These are phyloP conservation scores for Armadillidium nasatum DNA, from an alignment of 1,140 invertebrate genomes.

Conservation along the genomic window DNA sequence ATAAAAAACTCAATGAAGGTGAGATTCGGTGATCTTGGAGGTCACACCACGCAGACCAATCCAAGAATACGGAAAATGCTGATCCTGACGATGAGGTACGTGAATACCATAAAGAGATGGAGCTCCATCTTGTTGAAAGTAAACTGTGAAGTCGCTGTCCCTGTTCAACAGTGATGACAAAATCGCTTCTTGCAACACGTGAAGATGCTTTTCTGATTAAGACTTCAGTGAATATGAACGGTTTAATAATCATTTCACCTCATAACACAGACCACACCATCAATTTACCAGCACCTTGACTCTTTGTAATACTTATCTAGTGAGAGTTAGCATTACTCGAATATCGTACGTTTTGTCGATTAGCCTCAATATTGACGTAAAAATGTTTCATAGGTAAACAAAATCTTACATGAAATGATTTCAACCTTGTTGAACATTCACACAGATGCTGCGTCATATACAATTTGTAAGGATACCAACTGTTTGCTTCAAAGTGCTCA, in stretches of 20 bases:
- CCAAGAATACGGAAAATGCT: not conserved
- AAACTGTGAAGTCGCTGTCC: constrained; percentile 4
- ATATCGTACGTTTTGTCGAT: too few relatives aligned
- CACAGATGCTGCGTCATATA: too few relatives aligned
- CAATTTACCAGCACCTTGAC: not conserved
- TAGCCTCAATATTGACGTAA: too few relatives aligned
- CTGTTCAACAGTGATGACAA: not conserved
- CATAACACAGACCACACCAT: too few relatives aligned
- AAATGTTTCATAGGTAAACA: too few relatives aligned
- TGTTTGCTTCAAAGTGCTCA: too few relatives aligned
- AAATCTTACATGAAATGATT: too few relatives aligned
- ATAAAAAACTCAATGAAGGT: not conserved
- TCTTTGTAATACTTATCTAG: not conserved
- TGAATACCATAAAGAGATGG: constrained; percentile 1
- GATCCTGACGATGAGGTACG: not conserved
- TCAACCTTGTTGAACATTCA: too few relatives aligned
- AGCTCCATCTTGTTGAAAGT: constrained; percentile 9
- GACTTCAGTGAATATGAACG: not conserved
- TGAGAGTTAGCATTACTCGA: too few relatives aligned
- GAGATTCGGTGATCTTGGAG: too few relatives aligned
- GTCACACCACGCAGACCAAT: too few relatives aligned
- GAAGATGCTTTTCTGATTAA: not conserved
- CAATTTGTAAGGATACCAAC: too few relatives aligned
- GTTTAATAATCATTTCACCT: not conserved
- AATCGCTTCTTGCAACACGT: not conserved